Evolutionary conservation across 2,797 vertebrate species (phyloP), one percentile per base, ranked within the genome.

Genomic region (Amphiprion clarkii): DNA sequence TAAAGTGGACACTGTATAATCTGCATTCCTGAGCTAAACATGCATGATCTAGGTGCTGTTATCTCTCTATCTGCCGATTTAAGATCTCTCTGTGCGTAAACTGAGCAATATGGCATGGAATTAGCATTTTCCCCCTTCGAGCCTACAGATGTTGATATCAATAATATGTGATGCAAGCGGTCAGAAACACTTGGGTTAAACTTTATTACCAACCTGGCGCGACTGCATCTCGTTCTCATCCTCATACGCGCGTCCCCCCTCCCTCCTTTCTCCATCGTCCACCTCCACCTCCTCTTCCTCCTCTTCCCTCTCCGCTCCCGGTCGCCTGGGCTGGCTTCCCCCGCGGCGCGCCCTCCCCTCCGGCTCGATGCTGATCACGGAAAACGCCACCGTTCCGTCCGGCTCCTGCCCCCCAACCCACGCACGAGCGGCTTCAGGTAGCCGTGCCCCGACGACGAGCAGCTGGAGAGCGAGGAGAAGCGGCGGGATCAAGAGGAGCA

Each of bases 351-450:
- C 23, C 21, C 29, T 83, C 67, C 74, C 58, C 66, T 71, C 81
- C 60, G 90, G 91, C 14, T 94, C 90, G 68, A 94, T 94, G 84
- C 90, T 94, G 23, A 94, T 91, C 6, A 94, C 88, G 42, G 92
- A 89, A 14, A 92, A 91, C 19, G 87, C 87, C 2, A 94, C 74
- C 19, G 63, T 74, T 19, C 64, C 87, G 58, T 75, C 76, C 29
- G 0, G 68, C 60, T 55, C 72, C 27, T 64, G 72, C 29, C 1
- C 67, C 25, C 54, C 59, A 17, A 9, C 48, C 49, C 60, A 64
- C 31, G 6, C n/a, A 46, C 66, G 14, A 0, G 57, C 51, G 12
- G 25, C 72, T 48, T 58, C 64, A 4, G 90, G 86, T n/a, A 88
- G 21, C 71, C 64, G 78, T 5, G 90, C 68, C 6, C 87, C 90